phyloP scores from a whole-genome alignment of 2,888 invertebrate species.

The Sesamia inferens region DNA sequence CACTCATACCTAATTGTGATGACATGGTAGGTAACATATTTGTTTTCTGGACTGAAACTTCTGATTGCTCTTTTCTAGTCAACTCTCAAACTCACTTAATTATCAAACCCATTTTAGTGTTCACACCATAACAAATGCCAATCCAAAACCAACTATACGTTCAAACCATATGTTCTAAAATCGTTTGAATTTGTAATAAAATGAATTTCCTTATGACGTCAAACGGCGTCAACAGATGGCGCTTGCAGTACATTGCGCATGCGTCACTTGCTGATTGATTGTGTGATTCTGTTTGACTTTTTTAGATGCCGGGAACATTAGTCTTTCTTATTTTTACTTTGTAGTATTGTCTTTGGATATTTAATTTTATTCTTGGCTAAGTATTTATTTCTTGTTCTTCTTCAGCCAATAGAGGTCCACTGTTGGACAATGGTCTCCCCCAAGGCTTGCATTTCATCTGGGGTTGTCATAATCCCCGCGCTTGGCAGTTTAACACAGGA shows the following conservation, averaged over 20 bases:
- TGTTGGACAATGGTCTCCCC: too few species aligned
- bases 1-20: too few species aligned
- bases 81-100: constrained; percentile 23
- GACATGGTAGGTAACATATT: too few species aligned
- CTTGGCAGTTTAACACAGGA: too few species aligned
- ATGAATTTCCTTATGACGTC: constrained; percentile 66
- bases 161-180: not conserved
- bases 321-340: constrained; percentile 9
- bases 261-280: constrained; percentile 74
- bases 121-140: not conserved
- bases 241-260: constrained; percentile 63
- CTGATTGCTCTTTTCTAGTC: constrained; percentile 17
- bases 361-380: not conserved
- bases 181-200: not conserved
- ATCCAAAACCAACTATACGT: not conserved
- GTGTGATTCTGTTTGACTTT: constrained; percentile 70
- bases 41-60: constrained; percentile 12
- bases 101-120: constrained; percentile 21
- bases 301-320: constrained; percentile 54
- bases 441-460: too few species aligned
- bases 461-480: too few species aligned
- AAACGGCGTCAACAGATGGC: constrained; percentile 77
- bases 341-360: not conserved
- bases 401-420: too few species aligned
- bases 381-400: too few species aligned